Evolutionary conservation across 2,113 vertebrate genomes (phyloP), one percentile per base, ranked within the genome.

Genomic region (Oncorhynchus mykiss): DNA sequence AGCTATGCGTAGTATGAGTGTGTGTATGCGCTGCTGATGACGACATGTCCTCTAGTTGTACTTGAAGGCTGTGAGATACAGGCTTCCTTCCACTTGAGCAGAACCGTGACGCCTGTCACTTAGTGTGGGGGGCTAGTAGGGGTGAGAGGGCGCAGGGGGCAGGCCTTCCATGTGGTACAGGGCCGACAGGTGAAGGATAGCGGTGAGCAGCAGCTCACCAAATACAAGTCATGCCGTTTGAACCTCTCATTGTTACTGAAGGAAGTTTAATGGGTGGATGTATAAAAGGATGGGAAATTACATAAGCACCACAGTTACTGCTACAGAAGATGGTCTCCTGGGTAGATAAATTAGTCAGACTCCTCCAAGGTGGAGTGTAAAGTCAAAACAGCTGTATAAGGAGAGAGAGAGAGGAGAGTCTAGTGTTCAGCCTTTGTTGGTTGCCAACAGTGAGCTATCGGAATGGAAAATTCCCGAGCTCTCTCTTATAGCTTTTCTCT

Each of bases 51-150:
- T 89, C 83, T 79, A 71, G 81, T 85, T 81, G 89, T 90, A 88
- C 91, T 91, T 90, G 84, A 88, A 90, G 89, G 87, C 74, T 75
- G 27, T 34, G 79, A 91, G 88, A 91, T 88, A 86, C 85, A 84
- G 78, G 80, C 49, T 51, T 51, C 49, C 14, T 79, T 81, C 80
- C 89, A 88, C 87, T 88, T 88, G 87, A 85, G 90, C 78, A 78
- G 87, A 92, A 92, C 92, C 78, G 49, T 39, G 88, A 93, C 72
- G 88, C 84, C 91, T 93, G 91, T 92, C 91, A 92, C 85, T 94
- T 90, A 93, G 73, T 69, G 75, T 6, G n/a, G 72, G 84, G 34
- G 34, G 34, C 34, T 34, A 8, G 34, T 34, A 8, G 34, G 1
- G 25, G 24, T 75, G 80, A 72, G 80, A 71, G 79, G 81, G 25